Evolutionary conservation across 1,140 invertebrate genomes (phyloP).

Genomic region (Eumaeus atala): DNA sequence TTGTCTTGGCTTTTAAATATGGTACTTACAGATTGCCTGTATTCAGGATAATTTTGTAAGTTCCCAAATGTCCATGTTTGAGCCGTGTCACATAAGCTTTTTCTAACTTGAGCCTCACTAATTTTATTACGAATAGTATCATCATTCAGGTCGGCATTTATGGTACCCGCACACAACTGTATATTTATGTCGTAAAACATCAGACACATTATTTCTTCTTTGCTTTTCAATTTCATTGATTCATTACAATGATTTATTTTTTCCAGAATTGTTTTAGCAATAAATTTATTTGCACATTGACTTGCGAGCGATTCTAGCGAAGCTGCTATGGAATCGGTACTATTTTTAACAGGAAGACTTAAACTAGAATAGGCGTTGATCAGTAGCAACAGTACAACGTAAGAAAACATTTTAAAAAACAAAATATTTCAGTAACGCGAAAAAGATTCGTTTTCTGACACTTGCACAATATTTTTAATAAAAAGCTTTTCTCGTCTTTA

Average conservation of each 20-base stretch:
- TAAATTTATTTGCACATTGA: conserved; percentile 41
- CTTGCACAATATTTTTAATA: neutral
- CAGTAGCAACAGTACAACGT: conserved; percentile 38
- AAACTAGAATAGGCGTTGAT: conserved; percentile 40
- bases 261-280: conserved; percentile 33
- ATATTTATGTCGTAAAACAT: conserved; percentile 58
- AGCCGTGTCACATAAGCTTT: conserved; percentile 34
- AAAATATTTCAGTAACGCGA: neutral
- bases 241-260: conserved; percentile 36
- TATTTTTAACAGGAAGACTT: conserved; percentile 31
- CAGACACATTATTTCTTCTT: conserved; percentile 41
- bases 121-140: conserved; percentile 35
- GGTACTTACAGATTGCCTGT: conserved; percentile 27
- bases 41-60: conserved; percentile 25
- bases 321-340: conserved; percentile 22
- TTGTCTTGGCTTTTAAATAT: conserved; percentile 27
- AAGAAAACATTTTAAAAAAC: conserved; percentile 36
- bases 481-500: too few relatives aligned
- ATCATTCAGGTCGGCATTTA: conserved; percentile 25
- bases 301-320: conserved; percentile 34
- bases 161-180: conserved; percentile 35
- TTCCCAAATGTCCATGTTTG: conserved; percentile 40
- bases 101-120: conserved; percentile 30
- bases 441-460: neutral
- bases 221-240: conserved; percentile 19